Base-by-base conservation (phyloP, 2,888 invertebrate species). In the Suillia variegata region DNA sequence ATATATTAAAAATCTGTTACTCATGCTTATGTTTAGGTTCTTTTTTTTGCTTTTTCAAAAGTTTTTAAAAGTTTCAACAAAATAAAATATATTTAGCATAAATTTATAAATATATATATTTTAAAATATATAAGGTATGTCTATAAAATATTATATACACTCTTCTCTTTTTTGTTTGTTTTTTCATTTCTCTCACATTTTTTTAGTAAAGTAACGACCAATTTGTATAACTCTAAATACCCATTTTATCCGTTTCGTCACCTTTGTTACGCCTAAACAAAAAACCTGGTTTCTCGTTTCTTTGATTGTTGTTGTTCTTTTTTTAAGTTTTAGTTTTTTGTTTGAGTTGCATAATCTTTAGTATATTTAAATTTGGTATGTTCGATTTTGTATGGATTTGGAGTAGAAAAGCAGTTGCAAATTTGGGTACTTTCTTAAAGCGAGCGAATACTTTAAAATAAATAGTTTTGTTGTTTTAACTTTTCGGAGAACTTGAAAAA, bases 101-200 rank as follows among this genome's bases (percentile, higher is more conserved):
- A 62, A 61, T 65, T 60, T 62, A 57, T 59, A 65, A 62, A 65
- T 56, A 47, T 34, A 65, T 65, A 64, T 65, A 61, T 59, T 64
- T 24, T 12, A 51, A 45, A 45, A 45, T 53, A 58, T 66, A 65
- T 61, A 63, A 62, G 62, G 62, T 64, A 65, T 63, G 63, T 63
- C 65, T 69, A 69, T 61, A 65, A 65, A 67, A 65, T 68, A 64
- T 65, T 67, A 67, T 67, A 65, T 67, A 68, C 64, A 65, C n/a
- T n/a, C n/a, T n/a, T n/a, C n/a, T n/a, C 15, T 24, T 33, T 47
- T 6, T 45, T 18, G 5, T 20, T 52, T 51, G 17, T 56, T 56
- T 54, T 65, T 59, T 57, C 54, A 51, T 58, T 34, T 53, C 66
- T 54, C 38, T 26, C 38, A n/a, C 22, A 21, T 48, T 24, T 21